Evolutionary conservation across 2,113 vertebrate genomes (phyloP).

Genomic region (Crypturellus undulatus): DNA sequence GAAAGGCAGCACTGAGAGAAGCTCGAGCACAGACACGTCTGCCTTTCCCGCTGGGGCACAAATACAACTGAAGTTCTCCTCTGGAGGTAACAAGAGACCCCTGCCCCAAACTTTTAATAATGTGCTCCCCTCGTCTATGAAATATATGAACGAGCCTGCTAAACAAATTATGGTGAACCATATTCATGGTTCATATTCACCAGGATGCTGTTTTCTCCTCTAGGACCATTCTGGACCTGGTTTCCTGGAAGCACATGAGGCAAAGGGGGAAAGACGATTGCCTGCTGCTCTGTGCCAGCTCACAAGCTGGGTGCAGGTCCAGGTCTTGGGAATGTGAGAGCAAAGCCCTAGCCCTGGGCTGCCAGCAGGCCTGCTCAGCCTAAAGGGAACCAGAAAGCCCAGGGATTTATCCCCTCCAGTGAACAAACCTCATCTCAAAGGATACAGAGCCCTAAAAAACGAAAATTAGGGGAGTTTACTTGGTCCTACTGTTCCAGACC

Average conservation of each 20-base stretch:
- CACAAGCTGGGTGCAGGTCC: accelerated
- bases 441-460: neutral
- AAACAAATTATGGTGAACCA: neutral
- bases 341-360: neutral
- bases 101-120: neutral
- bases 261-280: neutral
- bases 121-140: neutral
- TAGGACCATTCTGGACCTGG: neutral
- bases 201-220: neutral
- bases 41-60: neutral
- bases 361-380: neutral
- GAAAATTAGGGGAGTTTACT: neutral
- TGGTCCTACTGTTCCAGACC: neutral
- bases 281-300: neutral
- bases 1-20: neutral
- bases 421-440: neutral
- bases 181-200: neutral
- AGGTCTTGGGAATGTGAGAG: accelerated
- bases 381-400: neutral
- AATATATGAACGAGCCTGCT: neutral
- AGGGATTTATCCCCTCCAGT: neutral
- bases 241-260: neutral
- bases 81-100: neutral
- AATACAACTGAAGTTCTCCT: neutral
- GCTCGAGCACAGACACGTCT: neutral